Base-by-base conservation (phyloP, 2,888 invertebrate species). In the Limnephilus lunatus region DNA sequence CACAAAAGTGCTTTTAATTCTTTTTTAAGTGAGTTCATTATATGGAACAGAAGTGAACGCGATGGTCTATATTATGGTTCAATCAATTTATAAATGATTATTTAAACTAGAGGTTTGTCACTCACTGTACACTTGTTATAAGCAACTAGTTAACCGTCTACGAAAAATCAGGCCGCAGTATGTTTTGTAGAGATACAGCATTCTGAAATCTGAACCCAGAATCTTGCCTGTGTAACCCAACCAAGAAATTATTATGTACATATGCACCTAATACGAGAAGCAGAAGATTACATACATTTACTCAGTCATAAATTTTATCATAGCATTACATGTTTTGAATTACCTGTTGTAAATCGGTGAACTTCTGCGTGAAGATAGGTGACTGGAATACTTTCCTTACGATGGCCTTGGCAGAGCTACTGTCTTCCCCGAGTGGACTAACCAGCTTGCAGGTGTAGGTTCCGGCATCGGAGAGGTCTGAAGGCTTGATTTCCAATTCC, bases 301-400 rank as follows among this genome's bases (percentile, higher is more conserved):
- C 11, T 7, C 5, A 35, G 5, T 19, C 25, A 68, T 19, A 19
- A 19, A 19, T 68, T 25, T 68, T 19, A 0, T 30, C 82, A 11
- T 31, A 14, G 12, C 31, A 19, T 25, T 19, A 53, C 19, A 25
- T 68, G 4, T 68, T 19, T n/a, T 25, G 68, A 68, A n/a, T 39
- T 94, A 97, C 97, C 95, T 97, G 97, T 94, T 97, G 97, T n/a
- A 97, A 95, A 94, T 97, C 97, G 2, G 96, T 96, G 94, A 97
- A 97, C 93, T 96, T 97, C 95, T 98, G 98, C 9, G 97, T 97
- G 95, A 99, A 99, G 25, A 96, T 96, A 1, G 99, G 98, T 48
- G 98, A 97, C 94, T 98, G 97, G 95, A 97, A 98, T 7, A 98
- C 97, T 95, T 98, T 98, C 93, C 98, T 97, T 0, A 99, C 97